Conservation (phyloP, 53 echinoderm and acorn worm genomes). For the Paelopatides confundens region DNA sequence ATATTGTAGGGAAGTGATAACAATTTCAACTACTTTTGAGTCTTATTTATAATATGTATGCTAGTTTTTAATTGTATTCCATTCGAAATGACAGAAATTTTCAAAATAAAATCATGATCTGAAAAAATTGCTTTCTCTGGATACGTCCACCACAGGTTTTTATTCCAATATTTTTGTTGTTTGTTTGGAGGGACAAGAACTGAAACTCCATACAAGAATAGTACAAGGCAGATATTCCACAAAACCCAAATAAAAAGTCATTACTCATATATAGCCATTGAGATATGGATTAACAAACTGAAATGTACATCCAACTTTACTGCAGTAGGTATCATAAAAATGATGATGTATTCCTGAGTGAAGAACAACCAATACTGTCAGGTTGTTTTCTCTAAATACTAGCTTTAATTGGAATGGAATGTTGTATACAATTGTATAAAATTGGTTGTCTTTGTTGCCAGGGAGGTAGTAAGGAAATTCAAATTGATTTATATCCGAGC, state of each 20-base stretch:
- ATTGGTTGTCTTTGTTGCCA: too few relatives aligned
- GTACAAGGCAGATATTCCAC: neutral
- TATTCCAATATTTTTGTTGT: neutral
- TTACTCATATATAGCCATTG: neutral
- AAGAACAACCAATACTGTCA: too few relatives aligned
- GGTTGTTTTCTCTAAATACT: too few relatives aligned
- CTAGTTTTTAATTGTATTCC: neutral
- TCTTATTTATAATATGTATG: neutral
- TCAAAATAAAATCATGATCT: neutral
- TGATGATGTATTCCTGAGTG: too few relatives aligned
- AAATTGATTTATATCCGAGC: too few relatives aligned
- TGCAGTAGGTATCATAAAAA: too few relatives aligned
- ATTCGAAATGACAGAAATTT: slow-evolving; percentile 1
- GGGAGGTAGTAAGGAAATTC: too few relatives aligned
- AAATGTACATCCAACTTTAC: slow-evolving; percentile 20
- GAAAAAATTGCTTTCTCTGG: slow-evolving; percentile 12
- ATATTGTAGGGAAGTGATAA: neutral
- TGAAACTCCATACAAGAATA: too few relatives aligned
- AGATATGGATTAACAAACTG: neutral
- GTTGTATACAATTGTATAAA: too few relatives aligned
- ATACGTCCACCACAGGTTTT: neutral
- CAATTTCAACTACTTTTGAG: neutral
- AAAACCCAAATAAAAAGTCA: too few relatives aligned
- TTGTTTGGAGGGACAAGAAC: neutral
- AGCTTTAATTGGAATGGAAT: too few relatives aligned